Evolutionary conservation across 2,113 vertebrate species (phyloP).

Genomic region (Parus major): DNA sequence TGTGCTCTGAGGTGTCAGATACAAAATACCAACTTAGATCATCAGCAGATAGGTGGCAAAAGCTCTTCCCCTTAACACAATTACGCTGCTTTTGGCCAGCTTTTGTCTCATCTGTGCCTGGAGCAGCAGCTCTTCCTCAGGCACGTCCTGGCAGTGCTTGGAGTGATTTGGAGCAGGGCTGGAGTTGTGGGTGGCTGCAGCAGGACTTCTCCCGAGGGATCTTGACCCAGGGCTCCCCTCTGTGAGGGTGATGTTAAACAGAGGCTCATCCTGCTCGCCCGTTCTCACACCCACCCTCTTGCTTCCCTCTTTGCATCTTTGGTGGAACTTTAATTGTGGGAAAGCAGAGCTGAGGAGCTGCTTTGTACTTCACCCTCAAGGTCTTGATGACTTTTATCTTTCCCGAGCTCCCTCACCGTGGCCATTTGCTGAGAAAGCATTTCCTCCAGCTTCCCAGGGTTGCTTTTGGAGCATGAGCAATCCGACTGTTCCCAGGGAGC

Average conservation of each 20-base stretch:
- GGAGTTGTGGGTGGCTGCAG: not conserved
- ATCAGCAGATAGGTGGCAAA: not conserved
- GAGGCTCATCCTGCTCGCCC: not conserved
- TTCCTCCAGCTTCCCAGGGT: not conserved
- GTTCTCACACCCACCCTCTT: conserved; percentile 11
- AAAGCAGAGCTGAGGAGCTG: not conserved
- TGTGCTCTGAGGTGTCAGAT: not conserved
- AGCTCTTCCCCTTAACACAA: not conserved
- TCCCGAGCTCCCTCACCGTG: not conserved
- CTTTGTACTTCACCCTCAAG: conserved; percentile 47
- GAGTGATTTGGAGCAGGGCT: not conserved
- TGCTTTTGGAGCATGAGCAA: not conserved
- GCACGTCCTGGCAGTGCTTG: fast-evolving
- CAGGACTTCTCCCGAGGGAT: fast-evolving
- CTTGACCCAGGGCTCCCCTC: not conserved
- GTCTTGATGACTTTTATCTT: conserved; percentile 38
- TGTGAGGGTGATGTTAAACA: not conserved
- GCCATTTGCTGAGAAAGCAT: conserved; percentile 4
- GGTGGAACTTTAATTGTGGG: conserved; percentile 4
- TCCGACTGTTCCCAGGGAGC: not conserved
- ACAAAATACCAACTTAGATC: not conserved
- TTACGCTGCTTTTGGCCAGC: not conserved
- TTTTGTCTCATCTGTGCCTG: fast-evolving
- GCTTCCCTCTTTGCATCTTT: not conserved
- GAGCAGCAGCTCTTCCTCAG: not conserved